These are phyloP conservation scores for Hanleya hanleyi DNA, from an alignment of 2,888 invertebrate genomes.

Conservation along the genomic window DNA sequence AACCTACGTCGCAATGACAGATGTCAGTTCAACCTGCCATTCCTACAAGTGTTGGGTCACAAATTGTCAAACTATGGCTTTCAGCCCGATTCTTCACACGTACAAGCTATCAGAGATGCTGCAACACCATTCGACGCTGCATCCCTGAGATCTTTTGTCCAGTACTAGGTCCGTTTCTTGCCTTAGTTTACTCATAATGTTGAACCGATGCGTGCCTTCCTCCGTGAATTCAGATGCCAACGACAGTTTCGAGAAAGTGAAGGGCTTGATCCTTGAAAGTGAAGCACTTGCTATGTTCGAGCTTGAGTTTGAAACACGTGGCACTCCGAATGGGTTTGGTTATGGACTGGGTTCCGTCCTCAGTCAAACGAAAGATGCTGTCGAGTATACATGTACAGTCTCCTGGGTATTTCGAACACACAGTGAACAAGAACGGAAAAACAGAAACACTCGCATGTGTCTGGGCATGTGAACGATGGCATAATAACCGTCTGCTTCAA, in stretches of 20 bases:
- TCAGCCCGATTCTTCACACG: neutral
- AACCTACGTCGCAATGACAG: too few species aligned
- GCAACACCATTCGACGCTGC: neutral
- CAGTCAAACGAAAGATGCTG: neutral
- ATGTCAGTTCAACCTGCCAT: neutral
- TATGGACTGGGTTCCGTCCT: neutral
- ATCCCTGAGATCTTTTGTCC: neutral
- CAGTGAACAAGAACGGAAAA: neutral
- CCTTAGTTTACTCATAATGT: too few species aligned
- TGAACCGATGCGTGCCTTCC: neutral
- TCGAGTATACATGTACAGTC: neutral
- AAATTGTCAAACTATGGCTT: neutral
- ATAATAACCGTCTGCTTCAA: neutral
- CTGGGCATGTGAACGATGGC: slow-evolving; percentile 1
- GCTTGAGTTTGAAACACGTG: neutral
- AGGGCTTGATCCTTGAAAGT: neutral
- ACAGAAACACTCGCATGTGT: neutral
- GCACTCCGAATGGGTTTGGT: neutral
- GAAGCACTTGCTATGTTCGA: neutral
- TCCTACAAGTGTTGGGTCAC: neutral
- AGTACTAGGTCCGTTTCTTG: too few species aligned
- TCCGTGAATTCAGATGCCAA: neutral
- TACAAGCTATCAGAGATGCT: neutral
- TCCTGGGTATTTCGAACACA: neutral
- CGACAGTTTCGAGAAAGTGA: neutral